These are phyloP conservation scores for Macropodus opercularis DNA, from an alignment of 2,797 vertebrate species.

Conservation along the genomic window DNA sequence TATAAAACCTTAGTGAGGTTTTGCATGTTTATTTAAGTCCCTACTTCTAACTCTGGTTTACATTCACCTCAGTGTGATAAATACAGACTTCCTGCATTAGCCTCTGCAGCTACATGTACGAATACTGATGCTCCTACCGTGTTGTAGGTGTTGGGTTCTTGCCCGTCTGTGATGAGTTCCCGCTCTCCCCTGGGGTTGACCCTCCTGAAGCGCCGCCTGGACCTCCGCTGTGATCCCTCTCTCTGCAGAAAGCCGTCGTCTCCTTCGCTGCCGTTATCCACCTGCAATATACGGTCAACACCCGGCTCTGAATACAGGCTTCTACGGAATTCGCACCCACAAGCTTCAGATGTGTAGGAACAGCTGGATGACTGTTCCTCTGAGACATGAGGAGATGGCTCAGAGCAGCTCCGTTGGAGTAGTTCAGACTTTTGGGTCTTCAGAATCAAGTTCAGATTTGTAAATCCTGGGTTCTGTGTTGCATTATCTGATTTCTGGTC, in stretches of 20 bases:
- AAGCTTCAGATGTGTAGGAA: conserved; percentile 1
- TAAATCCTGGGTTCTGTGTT: conserved; percentile 26
- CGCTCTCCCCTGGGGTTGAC: conserved; percentile 89
- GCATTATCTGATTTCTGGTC: conserved; percentile 1
- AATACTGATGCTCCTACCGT: conserved; percentile 79
- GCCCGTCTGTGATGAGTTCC: conserved; percentile 89
- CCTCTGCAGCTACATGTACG: not conserved
- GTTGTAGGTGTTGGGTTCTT: conserved; percentile 79
- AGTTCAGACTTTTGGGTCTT: conserved; percentile 32
- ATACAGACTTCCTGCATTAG: not conserved
- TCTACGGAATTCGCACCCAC: not conserved
- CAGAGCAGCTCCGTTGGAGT: conserved; percentile 45
- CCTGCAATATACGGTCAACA: conserved; percentile 86
- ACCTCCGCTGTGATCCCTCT: conserved; percentile 86
- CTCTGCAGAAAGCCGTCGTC: conserved; percentile 87
- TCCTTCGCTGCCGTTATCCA: conserved; percentile 91
- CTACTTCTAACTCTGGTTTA: not conserved
- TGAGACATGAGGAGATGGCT: conserved; percentile 27
- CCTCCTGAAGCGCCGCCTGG: conserved; percentile 87
- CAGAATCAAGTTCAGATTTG: not conserved
- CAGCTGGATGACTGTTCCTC: conserved; percentile 10
- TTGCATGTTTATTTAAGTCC: not conserved
- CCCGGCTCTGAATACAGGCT: conserved; percentile 59
- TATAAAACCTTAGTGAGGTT: too few species aligned
- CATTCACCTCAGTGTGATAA: not conserved